Evolutionary conservation across 1,140 invertebrate species (phyloP), one percentile per base, ranked within the genome.

Genomic region (Anadara kagoshimensis): DNA sequence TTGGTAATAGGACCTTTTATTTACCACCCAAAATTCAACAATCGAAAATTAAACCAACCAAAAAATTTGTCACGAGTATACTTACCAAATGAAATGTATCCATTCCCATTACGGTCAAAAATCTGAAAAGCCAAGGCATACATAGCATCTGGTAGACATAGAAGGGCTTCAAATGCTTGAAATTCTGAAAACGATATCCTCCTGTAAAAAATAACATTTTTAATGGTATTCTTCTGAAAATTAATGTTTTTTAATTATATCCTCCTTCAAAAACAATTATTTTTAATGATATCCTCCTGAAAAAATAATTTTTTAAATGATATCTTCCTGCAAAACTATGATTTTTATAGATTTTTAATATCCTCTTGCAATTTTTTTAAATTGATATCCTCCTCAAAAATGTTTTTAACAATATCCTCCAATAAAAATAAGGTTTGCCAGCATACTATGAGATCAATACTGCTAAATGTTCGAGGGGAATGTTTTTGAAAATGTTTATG

Each of bases 81-180:
- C 91, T 92, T 91, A 97, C 97, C 94, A 92, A 95, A 97, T 71
- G 95, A 94, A 84, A 99, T 96, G 88, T 94, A 94, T 89, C 98
- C 98, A 89, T 97, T 98, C 90, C 98, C 98, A 89, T 98, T 97
- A 44, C 95, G 96, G 87, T 99, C 98, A 89, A 99, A 99, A 62
- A 99, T 92, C 88, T 99, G 97, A 91, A 99, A 99, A 77, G 98
- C 98, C 67, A 97, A 97, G 90, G 95, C 96, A 88, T 99, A 99
- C 51, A 99, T 91, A 26, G 97, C 97, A 91, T 99, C 98, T 54
- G 98, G 98, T 16, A 96, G 94, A 88, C 97, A 99, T 7, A 99
- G 92, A 41, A 98, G 89, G 0, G 96, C 97, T 90, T 99, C 98
- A 90, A 99, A 99, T 18, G 97, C 96, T 91, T 98, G 95, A 91